A percentile compares a stretch with the other conserved stretches of the same genome.
phyloP scores from a whole-genome alignment of 2,797 vertebrate species.

The Hydrophis major region DNA sequence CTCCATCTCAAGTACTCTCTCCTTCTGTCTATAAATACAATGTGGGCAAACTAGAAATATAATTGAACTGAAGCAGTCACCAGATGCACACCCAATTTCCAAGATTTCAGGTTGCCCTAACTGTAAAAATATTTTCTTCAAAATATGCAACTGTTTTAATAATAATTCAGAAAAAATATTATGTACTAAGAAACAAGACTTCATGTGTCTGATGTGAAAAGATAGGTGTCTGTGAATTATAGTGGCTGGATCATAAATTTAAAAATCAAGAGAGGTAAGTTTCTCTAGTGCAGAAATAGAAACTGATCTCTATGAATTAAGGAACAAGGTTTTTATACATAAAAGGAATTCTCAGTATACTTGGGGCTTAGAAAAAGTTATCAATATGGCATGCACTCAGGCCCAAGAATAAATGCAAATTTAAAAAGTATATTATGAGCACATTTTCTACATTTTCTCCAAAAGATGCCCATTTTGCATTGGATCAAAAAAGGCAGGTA shows the following conservation, averaged over 20 bases:
- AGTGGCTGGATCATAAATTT: not conserved
- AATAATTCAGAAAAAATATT: not conserved
- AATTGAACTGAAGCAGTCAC: not conserved
- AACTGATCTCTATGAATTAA: not conserved
- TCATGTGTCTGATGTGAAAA: conserved; percentile 18
- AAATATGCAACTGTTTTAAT: not conserved
- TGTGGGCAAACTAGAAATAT: not conserved
- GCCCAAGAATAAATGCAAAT: not conserved
- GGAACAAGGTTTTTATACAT: not conserved
- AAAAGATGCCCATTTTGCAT: not conserved
- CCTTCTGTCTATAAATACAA: not conserved
- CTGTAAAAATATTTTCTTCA: conserved; percentile 3
- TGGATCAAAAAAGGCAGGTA: not conserved
- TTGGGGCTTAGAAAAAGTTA: not conserved
- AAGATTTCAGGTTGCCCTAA: conserved; percentile 12
- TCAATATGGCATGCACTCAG: not conserved
- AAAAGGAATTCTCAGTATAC: not conserved
- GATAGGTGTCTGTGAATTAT: not conserved
- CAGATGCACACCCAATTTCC: not conserved
- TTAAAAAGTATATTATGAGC: not conserved
- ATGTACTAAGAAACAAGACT: not conserved
- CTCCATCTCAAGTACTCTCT: not conserved
- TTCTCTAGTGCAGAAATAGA: not conserved
- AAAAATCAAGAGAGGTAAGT: not conserved
- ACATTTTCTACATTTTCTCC: not conserved